Evolutionary conservation across 2,797 vertebrate species (phyloP).

Genomic region (Halcyon badia): DNA sequence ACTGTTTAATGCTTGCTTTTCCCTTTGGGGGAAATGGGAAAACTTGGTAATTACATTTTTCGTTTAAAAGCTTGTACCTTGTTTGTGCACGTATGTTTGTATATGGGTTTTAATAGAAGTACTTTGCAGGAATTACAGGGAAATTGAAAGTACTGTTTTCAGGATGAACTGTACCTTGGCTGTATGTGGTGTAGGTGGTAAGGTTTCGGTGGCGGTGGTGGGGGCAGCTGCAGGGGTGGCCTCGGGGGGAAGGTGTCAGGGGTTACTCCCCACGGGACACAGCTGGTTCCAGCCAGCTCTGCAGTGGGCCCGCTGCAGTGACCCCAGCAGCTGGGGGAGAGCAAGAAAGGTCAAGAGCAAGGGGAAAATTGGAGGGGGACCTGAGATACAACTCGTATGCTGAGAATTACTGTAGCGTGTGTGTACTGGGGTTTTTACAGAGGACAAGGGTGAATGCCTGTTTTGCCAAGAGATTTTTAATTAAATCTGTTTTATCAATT

Average conservation of each 20-base stretch:
- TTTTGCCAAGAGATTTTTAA: background rate
- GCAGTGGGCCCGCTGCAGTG: background rate
- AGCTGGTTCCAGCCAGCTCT: background rate
- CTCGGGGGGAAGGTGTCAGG: fast-evolving
- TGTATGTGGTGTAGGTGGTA: background rate
- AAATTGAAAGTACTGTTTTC: background rate
- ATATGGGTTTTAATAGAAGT: background rate
- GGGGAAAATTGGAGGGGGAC: background rate
- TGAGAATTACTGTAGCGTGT: background rate
- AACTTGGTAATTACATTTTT: background rate
- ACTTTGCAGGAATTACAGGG: background rate
- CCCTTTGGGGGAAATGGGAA: background rate
- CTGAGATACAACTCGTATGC: background rate
- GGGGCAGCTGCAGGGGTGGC: background rate
- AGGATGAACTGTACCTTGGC: background rate
- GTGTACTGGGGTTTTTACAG: background rate
- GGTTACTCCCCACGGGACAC: background rate
- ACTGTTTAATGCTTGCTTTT: background rate
- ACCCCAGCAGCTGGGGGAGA: background rate
- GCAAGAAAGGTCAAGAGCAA: background rate
- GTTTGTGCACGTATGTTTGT: background rate
- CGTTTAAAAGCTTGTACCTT: background rate
- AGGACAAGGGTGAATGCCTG: background rate
- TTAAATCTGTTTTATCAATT: background rate
- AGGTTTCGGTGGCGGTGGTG: background rate